Conservation (phyloP, 2,113 vertebrate genomes). For the Pavo muticus region DNA sequence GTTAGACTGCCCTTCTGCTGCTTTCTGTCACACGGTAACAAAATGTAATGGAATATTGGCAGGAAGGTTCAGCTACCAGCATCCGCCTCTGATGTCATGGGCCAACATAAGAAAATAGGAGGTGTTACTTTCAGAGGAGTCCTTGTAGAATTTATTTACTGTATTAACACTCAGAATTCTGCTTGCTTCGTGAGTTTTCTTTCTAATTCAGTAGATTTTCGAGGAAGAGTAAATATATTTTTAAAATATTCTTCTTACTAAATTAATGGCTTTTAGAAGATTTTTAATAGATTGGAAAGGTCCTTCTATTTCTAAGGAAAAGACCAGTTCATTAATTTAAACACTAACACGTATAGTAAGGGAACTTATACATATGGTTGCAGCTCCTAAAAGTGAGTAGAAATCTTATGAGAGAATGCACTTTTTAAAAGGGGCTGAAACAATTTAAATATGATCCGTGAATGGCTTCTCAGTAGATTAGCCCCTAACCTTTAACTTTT, state of each 20-base stretch:
- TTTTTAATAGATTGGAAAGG: not conserved
- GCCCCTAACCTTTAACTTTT: slow-evolving; percentile 72
- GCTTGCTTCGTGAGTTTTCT: not conserved
- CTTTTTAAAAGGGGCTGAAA: slow-evolving; percentile 48
- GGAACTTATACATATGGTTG: not conserved
- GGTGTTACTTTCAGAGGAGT: not conserved
- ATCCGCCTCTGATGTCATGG: not conserved
- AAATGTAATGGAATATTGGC: not conserved
- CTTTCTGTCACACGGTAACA: not conserved
- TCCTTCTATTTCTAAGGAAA: not conserved
- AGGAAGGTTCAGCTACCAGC: not conserved
- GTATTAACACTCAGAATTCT: not conserved
- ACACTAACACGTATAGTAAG: not conserved
- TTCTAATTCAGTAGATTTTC: not conserved
- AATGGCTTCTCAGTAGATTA: slow-evolving; percentile 69
- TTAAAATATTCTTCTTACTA: rapidly evolving
- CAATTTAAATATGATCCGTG: slow-evolving; percentile 66
- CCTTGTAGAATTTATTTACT: not conserved
- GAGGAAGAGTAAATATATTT: not conserved
- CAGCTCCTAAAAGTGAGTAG: not conserved
- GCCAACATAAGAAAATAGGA: not conserved
- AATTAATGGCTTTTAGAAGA: not conserved
- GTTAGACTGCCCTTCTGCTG: not conserved
- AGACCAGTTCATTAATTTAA: not conserved
- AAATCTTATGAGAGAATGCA: not conserved